Base-by-base conservation (phyloP, 2,888 invertebrate species). In the Scaptomyza caliginosa region DNA sequence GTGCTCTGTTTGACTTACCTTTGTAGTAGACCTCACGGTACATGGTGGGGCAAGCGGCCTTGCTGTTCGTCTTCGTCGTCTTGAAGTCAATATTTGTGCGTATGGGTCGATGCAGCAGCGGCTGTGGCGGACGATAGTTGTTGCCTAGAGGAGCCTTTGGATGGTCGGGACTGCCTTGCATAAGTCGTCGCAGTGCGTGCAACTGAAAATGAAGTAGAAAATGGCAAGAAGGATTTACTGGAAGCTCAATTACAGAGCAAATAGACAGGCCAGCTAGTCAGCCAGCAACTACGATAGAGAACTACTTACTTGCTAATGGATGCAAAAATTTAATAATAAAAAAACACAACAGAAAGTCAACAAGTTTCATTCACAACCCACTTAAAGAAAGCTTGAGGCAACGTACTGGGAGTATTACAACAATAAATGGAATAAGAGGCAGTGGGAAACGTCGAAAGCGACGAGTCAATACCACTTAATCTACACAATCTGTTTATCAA, bases 21-120 rank as follows among this genome's bases (percentile, higher is more conserved):
- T 96, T 96, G 92, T 97, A 97, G 93, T 97, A 96, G 92, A 97
- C 96, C 90, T 97, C 96, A 92, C 95, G 95, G 93, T 96, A 95
- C 97, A 97, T 97, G 89, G 96, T 97, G 58, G 97, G 96, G 92
- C 97, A 97, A 90, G 96, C 96, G 90, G 96, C 95, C 91, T 96
- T 96, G 70, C 95, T 95, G 76, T 93, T 94, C 93, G 95, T 94
- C 93, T 94, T 95, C 36, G 87, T 76, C 88, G 95, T 93, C 91
- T 95, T 96, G 92, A 98, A 98, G 93, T 99, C 98, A 92, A 99
- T 99, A 93, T 99, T 99, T 82, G 99, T 99, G 91, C 99, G 93
- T 77, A 99, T 95, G 58, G 98, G 96, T 83, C 99, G 94, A 92
- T 98, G 97, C 92, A 98, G 96, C 68, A 98, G 93, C 54, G 97